These are phyloP conservation scores for Nycticryphes semicollaris DNA, from an alignment of 2,113 vertebrate genomes.

Conservation along the genomic window DNA sequence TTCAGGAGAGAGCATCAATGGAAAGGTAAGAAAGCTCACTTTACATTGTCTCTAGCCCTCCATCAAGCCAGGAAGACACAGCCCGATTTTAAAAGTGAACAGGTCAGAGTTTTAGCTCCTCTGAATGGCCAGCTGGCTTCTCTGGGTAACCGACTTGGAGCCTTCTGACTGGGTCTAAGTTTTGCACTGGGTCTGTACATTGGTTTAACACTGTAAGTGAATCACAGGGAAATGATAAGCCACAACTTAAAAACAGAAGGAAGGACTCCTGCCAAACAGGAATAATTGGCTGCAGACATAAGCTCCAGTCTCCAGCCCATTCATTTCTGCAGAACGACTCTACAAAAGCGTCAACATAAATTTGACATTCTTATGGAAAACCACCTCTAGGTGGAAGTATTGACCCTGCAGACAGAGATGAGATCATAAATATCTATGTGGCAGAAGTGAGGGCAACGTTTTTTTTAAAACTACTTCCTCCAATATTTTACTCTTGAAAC, in stretches of 20 bases:
- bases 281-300: slow-evolving; percentile 10
- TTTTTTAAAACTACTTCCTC: neutral
- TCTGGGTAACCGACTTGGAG: neutral
- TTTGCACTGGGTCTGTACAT: neutral
- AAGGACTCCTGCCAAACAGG: slow-evolving; percentile 8
- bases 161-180: neutral
- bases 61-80: neutral
- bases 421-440: slow-evolving; percentile 52
- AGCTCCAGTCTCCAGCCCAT: neutral
- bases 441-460: neutral
- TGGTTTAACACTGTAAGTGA: neutral
- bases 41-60: neutral
- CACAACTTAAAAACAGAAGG: neutral
- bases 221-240: slow-evolving; percentile 2
- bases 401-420: slow-evolving; percentile 57
- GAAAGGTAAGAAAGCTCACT: neutral
- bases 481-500: slow-evolving; percentile 26
- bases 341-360: slow-evolving; percentile 1
- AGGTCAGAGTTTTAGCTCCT: neutral
- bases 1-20: neutral
- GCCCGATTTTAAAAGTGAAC: neutral
- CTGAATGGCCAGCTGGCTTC: neutral
- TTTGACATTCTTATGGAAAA: slow-evolving; percentile 43
- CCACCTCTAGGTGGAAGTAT: slow-evolving; percentile 71
- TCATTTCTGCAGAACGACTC: neutral